Conservation (phyloP, 2,113 vertebrate genomes). For the Sylvicapra grimmia region DNA sequence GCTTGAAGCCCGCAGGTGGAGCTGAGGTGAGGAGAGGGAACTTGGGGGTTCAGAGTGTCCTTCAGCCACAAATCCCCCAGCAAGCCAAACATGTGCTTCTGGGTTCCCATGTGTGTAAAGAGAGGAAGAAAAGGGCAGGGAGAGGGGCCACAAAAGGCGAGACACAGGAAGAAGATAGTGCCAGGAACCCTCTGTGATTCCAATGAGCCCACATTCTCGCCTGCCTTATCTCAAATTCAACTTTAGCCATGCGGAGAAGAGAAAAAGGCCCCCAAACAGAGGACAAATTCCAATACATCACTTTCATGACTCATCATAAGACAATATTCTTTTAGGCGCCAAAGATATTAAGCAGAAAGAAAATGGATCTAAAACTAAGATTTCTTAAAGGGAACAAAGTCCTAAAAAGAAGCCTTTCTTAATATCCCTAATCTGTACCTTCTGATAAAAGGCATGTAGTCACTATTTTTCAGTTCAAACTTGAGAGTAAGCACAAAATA, state of each 20-base stretch:
- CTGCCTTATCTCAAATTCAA: background rate
- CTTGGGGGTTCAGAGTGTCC: no score
- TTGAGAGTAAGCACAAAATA: background rate
- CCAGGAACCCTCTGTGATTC: background rate
- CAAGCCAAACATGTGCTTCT: rapidly evolving
- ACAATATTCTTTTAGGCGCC: background rate
- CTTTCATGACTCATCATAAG: background rate
- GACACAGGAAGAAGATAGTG: background rate
- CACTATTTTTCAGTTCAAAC: background rate
- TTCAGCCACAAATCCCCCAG: rapidly evolving
- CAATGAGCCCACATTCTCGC: background rate
- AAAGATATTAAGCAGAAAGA: background rate
- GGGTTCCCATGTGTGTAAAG: rapidly evolving
- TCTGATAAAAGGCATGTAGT: background rate
- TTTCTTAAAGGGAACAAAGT: background rate
- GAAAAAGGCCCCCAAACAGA: background rate
- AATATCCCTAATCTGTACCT: background rate
- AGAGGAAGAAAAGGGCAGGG: background rate
- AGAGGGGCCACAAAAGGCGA: background rate
- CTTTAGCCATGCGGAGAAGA: background rate
- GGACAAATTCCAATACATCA: background rate
- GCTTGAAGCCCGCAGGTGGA: background rate
- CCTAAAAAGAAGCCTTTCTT: background rate
- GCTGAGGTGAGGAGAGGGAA: background rate
- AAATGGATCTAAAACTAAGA: background rate